These are phyloP conservation scores for Octopus bimaculoides DNA, from an alignment of 1,140 invertebrate genomes.

Conservation along the genomic window DNA sequence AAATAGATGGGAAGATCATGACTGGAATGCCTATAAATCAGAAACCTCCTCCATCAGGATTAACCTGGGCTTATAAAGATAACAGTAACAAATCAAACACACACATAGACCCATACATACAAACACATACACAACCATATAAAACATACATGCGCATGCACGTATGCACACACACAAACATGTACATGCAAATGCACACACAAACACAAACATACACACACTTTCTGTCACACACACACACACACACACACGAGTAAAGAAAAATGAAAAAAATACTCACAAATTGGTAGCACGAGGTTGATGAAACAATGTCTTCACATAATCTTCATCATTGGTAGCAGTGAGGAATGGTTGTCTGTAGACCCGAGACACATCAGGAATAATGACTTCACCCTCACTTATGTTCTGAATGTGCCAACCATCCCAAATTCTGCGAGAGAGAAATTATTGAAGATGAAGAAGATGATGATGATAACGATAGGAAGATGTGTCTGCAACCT, in stretches of 20 bases:
- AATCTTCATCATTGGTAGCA: slow-evolving; percentile 24
- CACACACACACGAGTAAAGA: neutral
- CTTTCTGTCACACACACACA: neutral
- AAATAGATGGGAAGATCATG: too few species aligned
- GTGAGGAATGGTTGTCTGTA: slow-evolving; percentile 42
- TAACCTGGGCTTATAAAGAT: too few species aligned
- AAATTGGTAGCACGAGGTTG: slow-evolving; percentile 43
- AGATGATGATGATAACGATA: too few species aligned
- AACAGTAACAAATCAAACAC: neutral
- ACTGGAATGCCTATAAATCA: too few species aligned
- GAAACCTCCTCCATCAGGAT: too few species aligned
- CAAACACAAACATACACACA: neutral
- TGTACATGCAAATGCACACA: neutral
- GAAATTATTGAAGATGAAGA: too few species aligned
- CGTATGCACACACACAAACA: neutral
- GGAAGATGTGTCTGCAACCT: too few species aligned
- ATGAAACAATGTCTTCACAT: slow-evolving; percentile 33
- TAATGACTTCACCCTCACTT: slow-evolving; percentile 35
- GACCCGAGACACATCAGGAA: slow-evolving; percentile 50
- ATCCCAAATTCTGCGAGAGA: slow-evolving; percentile 42
- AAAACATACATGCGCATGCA: neutral
- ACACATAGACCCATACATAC: neutral
- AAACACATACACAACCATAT: neutral
- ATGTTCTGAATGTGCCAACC: slow-evolving; percentile 35
- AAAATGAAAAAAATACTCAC: slow-evolving; percentile 32